Evolutionary conservation across 1,140 invertebrate genomes (phyloP).

Genomic region (Streblospio benedicti): DNA sequence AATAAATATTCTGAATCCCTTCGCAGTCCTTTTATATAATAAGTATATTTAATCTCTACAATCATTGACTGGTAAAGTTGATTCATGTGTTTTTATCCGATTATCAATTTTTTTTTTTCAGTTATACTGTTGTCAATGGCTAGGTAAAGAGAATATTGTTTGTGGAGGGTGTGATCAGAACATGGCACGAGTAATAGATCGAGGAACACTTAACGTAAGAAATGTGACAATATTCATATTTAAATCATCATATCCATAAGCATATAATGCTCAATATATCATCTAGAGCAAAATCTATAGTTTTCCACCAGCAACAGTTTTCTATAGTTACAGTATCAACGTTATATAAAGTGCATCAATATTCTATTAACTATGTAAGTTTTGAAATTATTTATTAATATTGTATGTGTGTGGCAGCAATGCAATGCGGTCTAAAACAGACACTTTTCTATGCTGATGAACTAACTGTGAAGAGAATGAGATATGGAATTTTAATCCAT

Average conservation of each 20-base stretch:
- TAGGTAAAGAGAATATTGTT: constrained; percentile 42
- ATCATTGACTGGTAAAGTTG: not conserved
- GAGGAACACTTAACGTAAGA: constrained; percentile 44
- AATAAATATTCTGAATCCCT: not conserved
- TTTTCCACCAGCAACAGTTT: not conserved
- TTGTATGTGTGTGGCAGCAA: too few relatives aligned
- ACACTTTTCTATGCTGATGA: too few relatives aligned
- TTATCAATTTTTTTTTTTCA: constrained; percentile 18
- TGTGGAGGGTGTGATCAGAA: constrained; percentile 42
- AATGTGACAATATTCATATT: too few relatives aligned
- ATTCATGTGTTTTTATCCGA: not conserved
- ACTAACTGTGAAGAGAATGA: too few relatives aligned
- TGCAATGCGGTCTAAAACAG: too few relatives aligned
- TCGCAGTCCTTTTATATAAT: not conserved
- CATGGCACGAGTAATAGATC: constrained; percentile 41
- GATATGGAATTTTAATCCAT: too few relatives aligned
- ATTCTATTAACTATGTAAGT: not conserved
- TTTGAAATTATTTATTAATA: not conserved
- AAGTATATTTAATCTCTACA: not conserved
- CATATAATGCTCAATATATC: not conserved
- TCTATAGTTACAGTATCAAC: not conserved
- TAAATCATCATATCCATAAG: too few relatives aligned
- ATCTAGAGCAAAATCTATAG: not conserved
- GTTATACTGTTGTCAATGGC: constrained; percentile 45
- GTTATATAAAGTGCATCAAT: not conserved